Base-by-base conservation (phyloP, 2,797 vertebrate species). In the Neosilurus mollespiculum region DNA sequence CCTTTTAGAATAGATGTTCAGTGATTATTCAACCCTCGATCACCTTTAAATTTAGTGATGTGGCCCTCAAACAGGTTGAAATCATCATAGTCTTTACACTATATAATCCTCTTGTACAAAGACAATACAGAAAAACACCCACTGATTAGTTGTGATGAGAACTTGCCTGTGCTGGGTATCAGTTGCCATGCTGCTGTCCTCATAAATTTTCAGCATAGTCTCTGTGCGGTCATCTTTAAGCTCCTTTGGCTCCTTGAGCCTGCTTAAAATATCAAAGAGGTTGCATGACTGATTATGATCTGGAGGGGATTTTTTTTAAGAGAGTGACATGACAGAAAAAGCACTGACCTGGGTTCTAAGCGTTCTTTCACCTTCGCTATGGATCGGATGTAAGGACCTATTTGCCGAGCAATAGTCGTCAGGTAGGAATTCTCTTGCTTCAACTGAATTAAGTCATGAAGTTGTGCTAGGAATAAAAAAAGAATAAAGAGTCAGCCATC, bases 351-450 rank as follows among this genome's bases (percentile, higher is more conserved):
- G 88, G 96, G 95, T 86, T 96, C 95, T 80, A 97, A 90, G 7
- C 93, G 90, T 84, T 96, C 95, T 89, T 95, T 96, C 86, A 96
- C 95, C 87, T 95, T 96, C 79, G 95, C 94, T 0, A 96, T 96
- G 84, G 96, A 96, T 73, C 86, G 92, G 73, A 96, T 90, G 0
- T 96, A 96, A 37, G 96, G 96, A 0, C 90, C 94, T 0, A 96
- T 96, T 90, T 96, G 96, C 89, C 92, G 93, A 88, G 95, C 93
- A 88, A 97, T 94, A 84, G 93, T 95, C 30, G 92, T 95, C 88
- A 96, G 88, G 89, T 91, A 95, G 87, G 89, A 91, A 86, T 96
- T 96, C 90, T 96, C 95, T 88, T 96, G 94, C 81, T 93, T 93
- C 78, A 96, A 92, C 91, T 94, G 94, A 84, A 95, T 89, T 66